phyloP scores from a whole-genome alignment of 23 tunicate species.

The Clavelina lepadiformis region DNA sequence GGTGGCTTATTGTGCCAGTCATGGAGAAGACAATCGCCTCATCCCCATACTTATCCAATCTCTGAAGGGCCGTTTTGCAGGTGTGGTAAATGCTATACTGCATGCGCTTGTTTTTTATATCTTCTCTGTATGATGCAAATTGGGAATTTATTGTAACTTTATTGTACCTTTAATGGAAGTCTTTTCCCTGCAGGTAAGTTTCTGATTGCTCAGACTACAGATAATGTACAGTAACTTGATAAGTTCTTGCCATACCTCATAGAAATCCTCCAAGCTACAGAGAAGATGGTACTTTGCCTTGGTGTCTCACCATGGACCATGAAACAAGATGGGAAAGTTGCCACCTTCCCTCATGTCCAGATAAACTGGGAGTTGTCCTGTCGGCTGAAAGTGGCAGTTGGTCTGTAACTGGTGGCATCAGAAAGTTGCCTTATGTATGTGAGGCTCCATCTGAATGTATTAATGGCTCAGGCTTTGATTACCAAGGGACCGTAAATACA shows the following conservation, averaged over 20 bases:
- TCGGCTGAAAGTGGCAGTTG: conserved; percentile 22
- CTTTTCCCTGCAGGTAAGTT: neutral
- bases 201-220: neutral
- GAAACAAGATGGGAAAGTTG: conserved; percentile 33
- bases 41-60: conserved; percentile 27
- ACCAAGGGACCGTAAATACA: conserved; percentile 48
- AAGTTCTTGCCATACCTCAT: neutral
- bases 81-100: conserved; percentile 2
- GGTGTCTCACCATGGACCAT: conserved; percentile 57
- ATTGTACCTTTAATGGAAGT: neutral
- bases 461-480: conserved; percentile 40
- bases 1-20: conserved; percentile 40
- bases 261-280: conserved; percentile 58
- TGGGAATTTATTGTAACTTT: neutral
- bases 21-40: conserved; percentile 54
- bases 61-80: conserved; percentile 53
- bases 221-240: neutral
- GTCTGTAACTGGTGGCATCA: conserved; percentile 44
- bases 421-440: conserved; percentile 31
- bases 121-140: neutral
- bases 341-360: conserved; percentile 38
- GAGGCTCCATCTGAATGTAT: conserved; percentile 59
- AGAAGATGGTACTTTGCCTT: conserved; percentile 14
- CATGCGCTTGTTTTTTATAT: neutral
- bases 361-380: conserved; percentile 19